phyloP scores from a whole-genome alignment of 1,140 invertebrate species.

The Lasioglossum baleicum region DNA sequence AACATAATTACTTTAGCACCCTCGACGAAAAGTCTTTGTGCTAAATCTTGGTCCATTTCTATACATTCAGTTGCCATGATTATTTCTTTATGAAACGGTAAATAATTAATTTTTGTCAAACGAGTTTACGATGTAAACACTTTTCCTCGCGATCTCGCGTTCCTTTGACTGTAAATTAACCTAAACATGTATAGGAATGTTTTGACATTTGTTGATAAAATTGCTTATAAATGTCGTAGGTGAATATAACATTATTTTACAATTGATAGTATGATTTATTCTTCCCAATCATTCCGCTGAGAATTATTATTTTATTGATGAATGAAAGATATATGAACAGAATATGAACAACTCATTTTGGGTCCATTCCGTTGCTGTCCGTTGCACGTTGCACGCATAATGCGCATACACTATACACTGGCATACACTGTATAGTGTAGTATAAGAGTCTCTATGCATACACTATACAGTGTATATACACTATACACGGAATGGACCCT shows the following conservation, averaged over 20 bases:
- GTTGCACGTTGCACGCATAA: too few relatives aligned
- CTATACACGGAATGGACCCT: too few relatives aligned
- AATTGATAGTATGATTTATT: not conserved
- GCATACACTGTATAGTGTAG: too few relatives aligned
- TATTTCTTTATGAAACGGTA: not conserved
- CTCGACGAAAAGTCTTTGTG: slow-evolving; percentile 88
- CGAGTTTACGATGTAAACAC: not conserved
- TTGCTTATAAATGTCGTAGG: too few relatives aligned
- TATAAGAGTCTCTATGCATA: too few relatives aligned
- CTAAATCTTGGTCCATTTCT: slow-evolving; percentile 88
- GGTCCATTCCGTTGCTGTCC: too few relatives aligned
- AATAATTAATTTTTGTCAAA: not conserved
- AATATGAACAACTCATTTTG: not conserved
- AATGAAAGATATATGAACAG: too few relatives aligned
- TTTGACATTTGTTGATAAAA: not conserved
- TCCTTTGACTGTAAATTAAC: not conserved
- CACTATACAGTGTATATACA: too few relatives aligned
- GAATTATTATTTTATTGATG: not conserved
- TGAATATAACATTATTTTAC: too few relatives aligned
- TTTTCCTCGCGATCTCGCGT: not conserved
- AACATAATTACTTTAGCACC: slow-evolving; percentile 91
- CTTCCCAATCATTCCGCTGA: not conserved
- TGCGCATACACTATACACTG: too few relatives aligned
- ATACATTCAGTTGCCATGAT: slow-evolving; percentile 24
- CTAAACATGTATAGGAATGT: not conserved